Conservation (phyloP, 2,888 invertebrate species). For the Drosophila sordidapex region DNA sequence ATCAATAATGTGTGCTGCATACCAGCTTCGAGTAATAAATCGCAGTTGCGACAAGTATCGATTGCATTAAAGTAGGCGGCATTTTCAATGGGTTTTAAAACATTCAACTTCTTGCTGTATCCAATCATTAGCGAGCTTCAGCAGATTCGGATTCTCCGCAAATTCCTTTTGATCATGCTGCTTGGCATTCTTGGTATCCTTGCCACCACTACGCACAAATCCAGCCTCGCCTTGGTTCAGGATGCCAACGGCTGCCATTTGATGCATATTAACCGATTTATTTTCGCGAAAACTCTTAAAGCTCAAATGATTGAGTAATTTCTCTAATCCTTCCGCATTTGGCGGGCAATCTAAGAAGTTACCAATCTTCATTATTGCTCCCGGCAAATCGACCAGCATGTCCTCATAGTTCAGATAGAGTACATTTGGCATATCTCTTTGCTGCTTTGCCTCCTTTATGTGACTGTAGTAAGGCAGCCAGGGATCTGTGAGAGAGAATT, state of each 20-base stretch:
- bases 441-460: constrained; percentile 90
- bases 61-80: constrained; percentile 3
- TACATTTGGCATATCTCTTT: constrained; percentile 88
- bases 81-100: constrained; percentile 32
- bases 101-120: constrained; percentile 54
- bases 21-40: constrained; percentile 2
- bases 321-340: constrained; percentile 86
- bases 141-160: constrained; percentile 58
- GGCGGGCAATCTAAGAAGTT: constrained; percentile 88
- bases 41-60: background rate
- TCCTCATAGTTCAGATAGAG: constrained; percentile 93
- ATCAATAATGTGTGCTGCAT: background rate
- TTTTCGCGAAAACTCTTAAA: constrained; percentile 94
- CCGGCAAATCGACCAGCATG: constrained; percentile 88
- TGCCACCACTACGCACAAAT: constrained; percentile 88
- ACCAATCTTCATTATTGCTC: constrained; percentile 87
- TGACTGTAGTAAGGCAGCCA: constrained; percentile 93
- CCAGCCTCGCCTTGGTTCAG: constrained; percentile 86
- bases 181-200: constrained; percentile 20
- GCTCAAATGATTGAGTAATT: constrained; percentile 89
- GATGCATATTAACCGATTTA: constrained; percentile 90
- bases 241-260: constrained; percentile 88
- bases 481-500: constrained; percentile 85
- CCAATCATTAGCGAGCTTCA: constrained; percentile 70
- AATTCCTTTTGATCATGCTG: constrained; percentile 65